Evolutionary conservation across 2,888 invertebrate species (phyloP), one percentile per base, ranked within the genome.

Genomic region (Microplitis deprimator): DNA sequence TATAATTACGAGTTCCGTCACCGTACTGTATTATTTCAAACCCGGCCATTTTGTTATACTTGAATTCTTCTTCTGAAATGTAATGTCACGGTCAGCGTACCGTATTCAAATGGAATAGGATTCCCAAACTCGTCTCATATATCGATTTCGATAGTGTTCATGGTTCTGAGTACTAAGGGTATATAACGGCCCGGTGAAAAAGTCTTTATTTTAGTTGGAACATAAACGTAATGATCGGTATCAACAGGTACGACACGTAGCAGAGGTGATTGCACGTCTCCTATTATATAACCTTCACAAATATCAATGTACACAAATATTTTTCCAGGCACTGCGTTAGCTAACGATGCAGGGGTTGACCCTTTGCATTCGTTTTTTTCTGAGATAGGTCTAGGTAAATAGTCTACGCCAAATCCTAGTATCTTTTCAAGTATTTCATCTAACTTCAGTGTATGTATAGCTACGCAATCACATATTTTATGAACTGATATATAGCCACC

Each of bases 291-390:
- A 8, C 50, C 50, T 64, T 75, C 75, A 3, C 17, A 16, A 7
- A 59, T 13, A 13, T 65, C 17, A n/a, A 5, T 65, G 6, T 50
- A 50, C 10, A 50, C 13, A 10, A 7, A 79, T 75, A 13, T 60
- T 71, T 8, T 50, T 4, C 50, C 50, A 50, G 8, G 50, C 13
- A 50, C 13, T 10, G 50, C 50, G 4, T 50, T 8, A 6, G 50
- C 8, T 50, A 50, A 50, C 8, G 50, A 50, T 3, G 8, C 50
- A 10, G 10, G 50, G 8, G 3, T 50, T 10, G 50, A 8, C 8
- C 50, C 50, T 13, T 13, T 10, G 13, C 50, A 50, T 3, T 50
- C 3, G 13, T 50, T 3, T 10, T 8, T 3, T 50, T 50, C 50
- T 4, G 50, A 50, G 10, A 41, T 8, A 41, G 7, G 20, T 20